Evolutionary conservation across 2,797 vertebrate genomes (phyloP), one percentile per base, ranked within the genome.

Genomic region (Onychomys arenicola): DNA sequence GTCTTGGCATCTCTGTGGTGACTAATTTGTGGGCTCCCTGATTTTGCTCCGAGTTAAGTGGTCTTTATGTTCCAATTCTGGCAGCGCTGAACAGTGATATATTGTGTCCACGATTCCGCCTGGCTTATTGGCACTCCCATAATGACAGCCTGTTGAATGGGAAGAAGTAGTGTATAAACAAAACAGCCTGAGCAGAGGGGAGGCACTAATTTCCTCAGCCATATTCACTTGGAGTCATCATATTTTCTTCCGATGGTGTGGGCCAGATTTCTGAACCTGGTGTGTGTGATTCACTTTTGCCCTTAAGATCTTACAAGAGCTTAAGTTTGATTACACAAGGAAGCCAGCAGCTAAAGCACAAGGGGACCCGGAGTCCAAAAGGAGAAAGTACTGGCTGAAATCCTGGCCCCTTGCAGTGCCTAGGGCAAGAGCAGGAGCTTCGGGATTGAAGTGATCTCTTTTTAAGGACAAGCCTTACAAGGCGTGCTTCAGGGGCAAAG

Each of bases 21-120:
- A 93, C 96, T 97, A 82, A 97, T 96, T 88, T 97, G 98, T 95
- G 95, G 93, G 85, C 89, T 96, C 96, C 84, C 94, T 82, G 96
- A 95, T 96, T 97, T 97, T 78, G 84, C 65, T 97, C 95, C 55
- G 49, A 89, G 92, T 96, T 98, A 96, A 97, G 96, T 96, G 96
- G 93, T 81, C 97, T 98, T 97, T 97, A 95, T 93, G 88, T 95
- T 96, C 93, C 76, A 96, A 37, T 93, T 93, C 94, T 94, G 96
- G 96, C 95, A 94, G 83, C 2, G 0, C 91, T 40, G 90, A 93
- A 96, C 95, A 94, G 90, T 81, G 89, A 94, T 91, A 93, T 25
- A 91, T 90, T 96, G 90, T 97, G 90, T 93, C 93, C 90, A 59
- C 0, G 23, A 65, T 85, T 69, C 96, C 0, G 21, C 95, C 87